These are phyloP conservation scores for Lutraria lutraria DNA, from an alignment of 2,888 invertebrate genomes.

Conservation along the genomic window DNA sequence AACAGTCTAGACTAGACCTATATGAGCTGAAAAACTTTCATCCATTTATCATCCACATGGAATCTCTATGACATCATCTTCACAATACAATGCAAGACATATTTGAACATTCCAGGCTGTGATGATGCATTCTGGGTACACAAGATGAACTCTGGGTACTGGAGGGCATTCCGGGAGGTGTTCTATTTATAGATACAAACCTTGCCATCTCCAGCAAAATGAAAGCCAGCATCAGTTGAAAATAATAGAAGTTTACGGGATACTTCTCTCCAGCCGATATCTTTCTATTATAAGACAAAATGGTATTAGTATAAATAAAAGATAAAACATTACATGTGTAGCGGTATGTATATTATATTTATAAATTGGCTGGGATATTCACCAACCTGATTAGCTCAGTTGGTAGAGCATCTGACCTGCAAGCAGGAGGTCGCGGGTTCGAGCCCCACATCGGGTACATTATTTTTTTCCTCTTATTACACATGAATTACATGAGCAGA, in stretches of 20 bases:
- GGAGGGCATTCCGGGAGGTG: slow-evolving; percentile 33
- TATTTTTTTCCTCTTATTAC: no score
- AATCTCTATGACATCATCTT: neutral
- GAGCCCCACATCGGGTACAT: no score
- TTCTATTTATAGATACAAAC: slow-evolving; percentile 85
- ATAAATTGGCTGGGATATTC: no score
- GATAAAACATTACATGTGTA: neutral
- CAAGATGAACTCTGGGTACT: slow-evolving; percentile 26
- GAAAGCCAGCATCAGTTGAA: slow-evolving; percentile 99
- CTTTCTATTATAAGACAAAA: slow-evolving; percentile 39
- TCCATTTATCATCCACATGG: neutral
- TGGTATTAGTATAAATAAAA: neutral
- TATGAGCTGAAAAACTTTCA: no score
- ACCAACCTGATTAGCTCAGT: no score
- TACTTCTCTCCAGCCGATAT: slow-evolving; percentile 97
- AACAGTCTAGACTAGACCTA: no score
- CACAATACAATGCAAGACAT: slow-evolving; percentile 8
- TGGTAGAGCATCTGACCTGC: no score
- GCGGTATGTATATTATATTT: no score
- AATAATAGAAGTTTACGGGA: slow-evolving; percentile 90
- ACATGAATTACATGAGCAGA: no score
- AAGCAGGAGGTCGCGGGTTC: no score
- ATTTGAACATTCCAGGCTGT: neutral
- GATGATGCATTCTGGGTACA: slow-evolving; percentile 38
- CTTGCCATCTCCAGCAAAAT: slow-evolving; percentile 99